Percentiles rank a stretch among this genome's conserved stretches.
These are phyloP conservation scores for Hemaris fuciformis DNA, from an alignment of 2,888 invertebrate species.

Conservation along the genomic window DNA sequence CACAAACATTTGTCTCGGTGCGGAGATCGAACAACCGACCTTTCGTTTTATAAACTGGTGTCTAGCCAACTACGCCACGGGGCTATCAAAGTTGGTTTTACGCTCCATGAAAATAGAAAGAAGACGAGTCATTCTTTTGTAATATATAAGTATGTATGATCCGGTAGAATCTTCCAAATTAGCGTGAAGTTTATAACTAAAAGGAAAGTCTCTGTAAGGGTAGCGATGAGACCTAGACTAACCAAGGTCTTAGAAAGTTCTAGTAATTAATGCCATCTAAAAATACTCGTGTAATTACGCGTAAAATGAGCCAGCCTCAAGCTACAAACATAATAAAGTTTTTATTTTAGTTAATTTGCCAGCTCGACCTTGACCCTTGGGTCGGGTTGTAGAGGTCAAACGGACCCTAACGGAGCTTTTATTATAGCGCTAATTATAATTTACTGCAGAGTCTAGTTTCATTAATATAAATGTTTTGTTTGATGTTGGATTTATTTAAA, in stretches of 20 bases:
- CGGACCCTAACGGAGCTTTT: not conserved
- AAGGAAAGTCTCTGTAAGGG: not conserved
- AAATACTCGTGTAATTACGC: not conserved
- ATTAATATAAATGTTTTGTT: not conserved
- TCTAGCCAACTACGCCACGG: no score
- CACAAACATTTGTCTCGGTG: no score
- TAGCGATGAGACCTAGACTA: not conserved
- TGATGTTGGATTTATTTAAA: not conserved
- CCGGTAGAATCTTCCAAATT: no score
- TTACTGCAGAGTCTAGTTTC: not conserved
- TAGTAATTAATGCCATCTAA: not conserved
- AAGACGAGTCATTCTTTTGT: no score
- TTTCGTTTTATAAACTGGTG: no score
- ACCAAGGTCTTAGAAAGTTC: not conserved
- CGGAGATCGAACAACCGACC: no score
- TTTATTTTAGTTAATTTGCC: slow-evolving; percentile 3
- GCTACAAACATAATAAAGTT: not conserved
- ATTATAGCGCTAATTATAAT: not conserved
- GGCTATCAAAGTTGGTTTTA: no score
- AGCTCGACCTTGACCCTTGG: not conserved
- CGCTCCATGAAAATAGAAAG: no score
- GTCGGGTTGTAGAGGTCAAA: not conserved
- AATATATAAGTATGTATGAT: no score
- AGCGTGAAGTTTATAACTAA: no score
- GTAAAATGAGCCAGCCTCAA: not conserved